phyloP scores from a whole-genome alignment of 2,113 vertebrate species.

The Balaeniceps rex region DNA sequence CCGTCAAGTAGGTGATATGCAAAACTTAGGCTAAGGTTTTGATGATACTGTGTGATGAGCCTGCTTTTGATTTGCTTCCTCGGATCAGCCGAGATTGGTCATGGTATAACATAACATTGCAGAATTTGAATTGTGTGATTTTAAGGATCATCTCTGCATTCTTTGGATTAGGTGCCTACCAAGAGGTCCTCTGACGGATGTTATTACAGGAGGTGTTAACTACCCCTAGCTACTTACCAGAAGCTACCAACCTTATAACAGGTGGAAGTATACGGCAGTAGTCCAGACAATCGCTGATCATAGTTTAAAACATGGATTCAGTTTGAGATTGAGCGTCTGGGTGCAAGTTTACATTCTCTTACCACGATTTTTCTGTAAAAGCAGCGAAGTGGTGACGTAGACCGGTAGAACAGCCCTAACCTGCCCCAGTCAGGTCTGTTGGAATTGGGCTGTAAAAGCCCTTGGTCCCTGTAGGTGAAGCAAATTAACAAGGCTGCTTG shows the following conservation, averaged over 20 bases:
- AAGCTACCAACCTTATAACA: neutral
- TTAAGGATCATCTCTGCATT: neutral
- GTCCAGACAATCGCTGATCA: rapidly evolving
- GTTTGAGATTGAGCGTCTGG: neutral
- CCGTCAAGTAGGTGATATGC: neutral
- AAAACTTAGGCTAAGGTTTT: neutral
- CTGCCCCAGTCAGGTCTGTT: neutral
- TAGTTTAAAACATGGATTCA: neutral
- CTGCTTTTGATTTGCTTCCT: neutral
- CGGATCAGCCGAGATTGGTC: neutral
- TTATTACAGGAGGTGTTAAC: neutral
- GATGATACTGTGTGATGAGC: neutral
- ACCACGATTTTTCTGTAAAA: neutral
- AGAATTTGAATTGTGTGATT: neutral
- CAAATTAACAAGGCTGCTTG: neutral
- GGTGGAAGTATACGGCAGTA: neutral
- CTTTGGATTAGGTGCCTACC: neutral
- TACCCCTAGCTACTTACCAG: neutral
- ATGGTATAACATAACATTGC: neutral
- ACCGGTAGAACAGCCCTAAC: neutral
- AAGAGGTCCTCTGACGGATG: neutral
- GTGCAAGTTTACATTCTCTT: neutral
- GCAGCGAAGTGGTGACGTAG: neutral
- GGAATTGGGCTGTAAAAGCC: neutral
- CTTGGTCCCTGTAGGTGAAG: neutral